Percentiles rank a stretch among this genome's conserved stretches.
Evolutionary conservation across 2,888 invertebrate species (phyloP).

Genomic region (Agrotis ipsilon): DNA sequence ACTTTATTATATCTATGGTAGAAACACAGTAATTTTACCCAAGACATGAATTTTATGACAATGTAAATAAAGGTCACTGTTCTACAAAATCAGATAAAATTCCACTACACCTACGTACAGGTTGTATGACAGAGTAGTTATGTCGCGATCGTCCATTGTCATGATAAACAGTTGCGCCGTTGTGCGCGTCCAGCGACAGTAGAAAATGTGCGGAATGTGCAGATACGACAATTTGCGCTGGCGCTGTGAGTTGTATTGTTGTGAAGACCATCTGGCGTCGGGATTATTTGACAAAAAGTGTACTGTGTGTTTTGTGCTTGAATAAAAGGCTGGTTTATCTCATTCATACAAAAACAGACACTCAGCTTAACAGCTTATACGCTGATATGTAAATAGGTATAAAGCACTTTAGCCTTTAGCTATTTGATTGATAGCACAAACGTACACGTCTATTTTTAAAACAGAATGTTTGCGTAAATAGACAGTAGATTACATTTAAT

Average conservation of each 20-base stretch:
- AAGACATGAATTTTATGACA: not conserved
- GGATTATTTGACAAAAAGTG: conserved; percentile 5
- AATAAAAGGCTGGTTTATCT: not conserved
- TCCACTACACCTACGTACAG: not conserved
- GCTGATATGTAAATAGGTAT: not conserved
- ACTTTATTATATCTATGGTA: too few relatives aligned
- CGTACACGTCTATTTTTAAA: not conserved
- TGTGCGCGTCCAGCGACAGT: conserved; percentile 3
- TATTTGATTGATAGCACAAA: conserved; percentile 20
- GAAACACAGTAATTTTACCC: not conserved
- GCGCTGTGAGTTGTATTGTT: conserved; percentile 3
- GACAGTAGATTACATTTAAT: not conserved
- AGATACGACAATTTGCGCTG: not conserved
- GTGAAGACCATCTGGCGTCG: not conserved
- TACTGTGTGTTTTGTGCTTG: not conserved
- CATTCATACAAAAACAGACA: not conserved
- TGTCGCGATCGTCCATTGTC: conserved; percentile 21
- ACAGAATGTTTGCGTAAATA: not conserved
- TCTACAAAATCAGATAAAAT: too few relatives aligned
- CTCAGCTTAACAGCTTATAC: not conserved
- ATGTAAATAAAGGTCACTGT: not conserved
- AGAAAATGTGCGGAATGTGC: conserved; percentile 8
- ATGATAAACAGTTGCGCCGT: conserved; percentile 44
- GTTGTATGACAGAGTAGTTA: not conserved
- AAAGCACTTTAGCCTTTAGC: conserved; percentile 4